phyloP scores from a whole-genome alignment of 2,797 vertebrate species.

The Arremon aurantiirostris region DNA sequence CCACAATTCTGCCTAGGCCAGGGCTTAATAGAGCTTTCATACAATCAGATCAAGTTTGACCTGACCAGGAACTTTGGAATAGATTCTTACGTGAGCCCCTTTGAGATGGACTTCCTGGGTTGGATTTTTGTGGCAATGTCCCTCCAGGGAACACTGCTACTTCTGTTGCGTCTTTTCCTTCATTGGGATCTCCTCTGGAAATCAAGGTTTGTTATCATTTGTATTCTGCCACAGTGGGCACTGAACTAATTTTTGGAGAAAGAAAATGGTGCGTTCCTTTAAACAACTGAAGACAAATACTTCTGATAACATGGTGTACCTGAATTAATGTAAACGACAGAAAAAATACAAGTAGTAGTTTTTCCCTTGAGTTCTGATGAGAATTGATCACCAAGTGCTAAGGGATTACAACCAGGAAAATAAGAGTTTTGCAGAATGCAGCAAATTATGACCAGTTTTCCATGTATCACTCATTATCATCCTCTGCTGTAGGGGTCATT shows the following conservation, averaged over 20 bases:
- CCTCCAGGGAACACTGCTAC: slow-evolving; percentile 66
- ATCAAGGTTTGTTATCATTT: slow-evolving; percentile 51
- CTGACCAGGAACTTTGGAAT: slow-evolving; percentile 68
- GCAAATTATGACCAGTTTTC: background rate
- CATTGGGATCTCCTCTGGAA: slow-evolving; percentile 62
- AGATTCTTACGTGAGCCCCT: slow-evolving; percentile 73
- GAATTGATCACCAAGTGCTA: background rate
- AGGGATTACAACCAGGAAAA: background rate
- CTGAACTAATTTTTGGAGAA: background rate
- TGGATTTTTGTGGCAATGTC: slow-evolving; percentile 72
- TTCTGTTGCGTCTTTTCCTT: slow-evolving; percentile 63
- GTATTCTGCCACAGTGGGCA: background rate
- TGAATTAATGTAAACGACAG: background rate
- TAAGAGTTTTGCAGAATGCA: background rate
- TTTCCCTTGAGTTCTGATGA: background rate
- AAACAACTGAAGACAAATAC: background rate
- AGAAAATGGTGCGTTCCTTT: background rate
- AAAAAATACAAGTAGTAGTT: background rate
- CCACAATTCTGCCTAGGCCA: slow-evolving; percentile 79
- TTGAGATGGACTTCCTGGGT: slow-evolving; percentile 73
- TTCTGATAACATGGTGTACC: background rate
- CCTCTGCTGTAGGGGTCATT: slow-evolving; percentile 5
- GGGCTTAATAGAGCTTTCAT: slow-evolving; percentile 75
- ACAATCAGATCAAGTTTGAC: slow-evolving; percentile 75
- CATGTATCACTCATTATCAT: background rate